phyloP scores from a whole-genome alignment of 2,888 invertebrate genomes.

The Lydus trimaculatus region DNA sequence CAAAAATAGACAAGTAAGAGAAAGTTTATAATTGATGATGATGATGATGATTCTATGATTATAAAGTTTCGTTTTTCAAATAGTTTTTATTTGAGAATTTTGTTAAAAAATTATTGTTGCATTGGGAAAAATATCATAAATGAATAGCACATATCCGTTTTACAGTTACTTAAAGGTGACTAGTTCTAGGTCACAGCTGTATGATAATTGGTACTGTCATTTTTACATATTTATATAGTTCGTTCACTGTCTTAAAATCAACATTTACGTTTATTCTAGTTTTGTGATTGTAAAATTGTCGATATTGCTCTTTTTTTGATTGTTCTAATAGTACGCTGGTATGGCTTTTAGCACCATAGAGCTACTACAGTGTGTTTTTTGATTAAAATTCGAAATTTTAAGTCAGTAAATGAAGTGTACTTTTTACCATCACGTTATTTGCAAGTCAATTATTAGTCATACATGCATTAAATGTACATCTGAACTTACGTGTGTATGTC shows the following conservation, averaged over 20 bases:
- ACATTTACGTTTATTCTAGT: too few species aligned
- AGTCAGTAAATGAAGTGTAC: too few species aligned
- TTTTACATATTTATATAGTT: neutral
- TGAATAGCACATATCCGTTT: neutral
- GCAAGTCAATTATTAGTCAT: neutral
- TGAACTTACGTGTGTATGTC: too few species aligned
- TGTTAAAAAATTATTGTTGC: too few species aligned
- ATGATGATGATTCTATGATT: neutral
- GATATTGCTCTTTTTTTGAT: too few species aligned
- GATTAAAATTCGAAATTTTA: too few species aligned
- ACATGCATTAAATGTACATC: too few species aligned
- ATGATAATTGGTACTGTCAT: conserved; percentile 5
- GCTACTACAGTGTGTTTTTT: too few species aligned
- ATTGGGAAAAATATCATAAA: neutral
- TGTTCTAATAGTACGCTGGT: too few species aligned
- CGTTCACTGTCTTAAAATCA: neutral
- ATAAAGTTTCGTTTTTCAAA: neutral
- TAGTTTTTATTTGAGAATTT: too few species aligned
- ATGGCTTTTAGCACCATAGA: too few species aligned
- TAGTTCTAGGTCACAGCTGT: conserved; percentile 10
- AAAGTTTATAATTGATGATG: neutral
- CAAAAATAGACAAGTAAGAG: neutral
- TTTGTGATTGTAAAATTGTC: too few species aligned
- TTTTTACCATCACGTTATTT: neutral
- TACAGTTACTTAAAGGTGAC: conserved; percentile 3